Evolutionary conservation across 2,797 vertebrate species (phyloP), one percentile per base, ranked within the genome.

Genomic region (Tachyglossus aculeatus): DNA sequence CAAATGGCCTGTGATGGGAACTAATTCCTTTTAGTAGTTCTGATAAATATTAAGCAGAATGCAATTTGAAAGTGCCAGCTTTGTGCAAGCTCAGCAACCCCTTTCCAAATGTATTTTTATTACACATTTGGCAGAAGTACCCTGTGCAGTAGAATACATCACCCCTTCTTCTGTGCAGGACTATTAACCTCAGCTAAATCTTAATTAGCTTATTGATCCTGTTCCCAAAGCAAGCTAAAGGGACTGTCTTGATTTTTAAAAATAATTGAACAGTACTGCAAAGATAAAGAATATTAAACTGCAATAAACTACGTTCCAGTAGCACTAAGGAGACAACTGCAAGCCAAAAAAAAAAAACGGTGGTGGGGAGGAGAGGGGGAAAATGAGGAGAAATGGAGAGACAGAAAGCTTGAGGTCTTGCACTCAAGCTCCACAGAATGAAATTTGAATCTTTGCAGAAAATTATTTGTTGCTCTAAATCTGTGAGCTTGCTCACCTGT

Each of bases 1-100:
- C 65, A 63, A 66, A 72, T 67, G 64, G 67, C 70, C 67, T 43
- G 72, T 19, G n/a, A 27, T n/a, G 19, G 33, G 31, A 47, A 48
- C 36, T 66, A 80, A 74, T 18, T 61, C 19, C 13, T 40, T 12
- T 7, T 10, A 29, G 29, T 48, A 44, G 25, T 69, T 74, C 8
- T 37, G 43, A 56, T 56, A 63, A 44, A 14, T 41, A 63, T 29
- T 44, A 37, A 64, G 47, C 3, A 13, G 21, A 44, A 58, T 11
- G 36, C n/a, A 24, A 25, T 39, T 54, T 37, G 55, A 56, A 47
- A 65, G 21, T n/a, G n/a, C n/a, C n/a, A n/a, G n/a, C n/a, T n/a
- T n/a, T n/a, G n/a, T n/a, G 25, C 12, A 57, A 5, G 2, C 37
- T 32, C 4, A 4, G 32, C 19, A 53, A 47, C 25, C 27, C 11